phyloP scores from a whole-genome alignment of 2,113 vertebrate genomes.

The Electrona antarctica region DNA sequence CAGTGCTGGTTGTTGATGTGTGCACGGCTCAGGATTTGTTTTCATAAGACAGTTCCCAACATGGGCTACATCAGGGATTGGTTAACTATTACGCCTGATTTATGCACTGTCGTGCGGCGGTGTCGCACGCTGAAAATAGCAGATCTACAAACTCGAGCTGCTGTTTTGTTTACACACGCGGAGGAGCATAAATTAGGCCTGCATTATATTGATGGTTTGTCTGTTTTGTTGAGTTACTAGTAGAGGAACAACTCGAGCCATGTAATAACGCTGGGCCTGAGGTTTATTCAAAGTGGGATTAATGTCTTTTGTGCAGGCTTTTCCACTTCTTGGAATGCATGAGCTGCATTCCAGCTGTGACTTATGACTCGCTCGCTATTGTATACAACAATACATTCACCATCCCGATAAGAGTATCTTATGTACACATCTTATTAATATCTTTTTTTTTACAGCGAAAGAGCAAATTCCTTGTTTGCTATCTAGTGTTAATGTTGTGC shows the following conservation, averaged over 20 bases:
- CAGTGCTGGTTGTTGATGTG: slow-evolving; percentile 42
- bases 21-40: slow-evolving; percentile 48
- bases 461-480: no score
- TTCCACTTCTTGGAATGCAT: slow-evolving; percentile 61
- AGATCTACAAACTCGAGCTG: background rate
- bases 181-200: no score
- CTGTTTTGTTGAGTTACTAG: slow-evolving; percentile 42
- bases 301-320: slow-evolving; percentile 58
- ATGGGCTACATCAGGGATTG: slow-evolving; percentile 53
- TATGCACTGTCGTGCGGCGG: no score
- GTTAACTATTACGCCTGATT: slow-evolving; percentile 5
- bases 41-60: slow-evolving; percentile 48
- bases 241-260: slow-evolving; percentile 60
- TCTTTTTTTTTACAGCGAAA: no score
- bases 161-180: slow-evolving; percentile 26
- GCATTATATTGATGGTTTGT: background rate
- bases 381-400: slow-evolving; percentile 2
- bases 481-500: no score
- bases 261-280: slow-evolving; percentile 36
- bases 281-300: slow-evolving; percentile 55
- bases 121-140: background rate
- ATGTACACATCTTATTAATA: background rate
- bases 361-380: slow-evolving; percentile 38
- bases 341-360: slow-evolving; percentile 46
- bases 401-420: slow-evolving; percentile 8